These are phyloP conservation scores for Tretioscincus oriximinensis DNA, from an alignment of 2,113 vertebrate genomes.

Conservation along the genomic window DNA sequence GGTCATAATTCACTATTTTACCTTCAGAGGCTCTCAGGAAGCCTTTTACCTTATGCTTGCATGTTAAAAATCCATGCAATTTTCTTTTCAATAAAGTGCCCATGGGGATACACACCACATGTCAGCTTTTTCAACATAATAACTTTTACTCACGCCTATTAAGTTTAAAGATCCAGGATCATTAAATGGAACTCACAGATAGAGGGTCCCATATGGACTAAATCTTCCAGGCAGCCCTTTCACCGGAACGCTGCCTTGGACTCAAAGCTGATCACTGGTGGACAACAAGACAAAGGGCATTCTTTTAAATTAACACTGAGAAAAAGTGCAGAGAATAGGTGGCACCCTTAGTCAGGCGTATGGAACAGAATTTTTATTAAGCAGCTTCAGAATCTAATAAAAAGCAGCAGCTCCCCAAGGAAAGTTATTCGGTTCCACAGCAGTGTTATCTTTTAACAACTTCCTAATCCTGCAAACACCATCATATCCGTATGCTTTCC, in stretches of 20 bases:
- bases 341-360: slow-evolving; percentile 7
- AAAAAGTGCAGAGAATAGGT: neutral
- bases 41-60: neutral
- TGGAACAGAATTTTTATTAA: slow-evolving; percentile 8
- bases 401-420: slow-evolving; percentile 32
- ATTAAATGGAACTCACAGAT: slow-evolving; percentile 51
- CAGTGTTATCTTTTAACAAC: slow-evolving; percentile 62
- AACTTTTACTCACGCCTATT: slow-evolving; percentile 43
- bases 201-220: slow-evolving; percentile 31
- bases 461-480: slow-evolving; percentile 52
- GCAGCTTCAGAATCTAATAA: slow-evolving; percentile 36
- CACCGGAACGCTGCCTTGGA: slow-evolving; percentile 41
- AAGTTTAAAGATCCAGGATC: slow-evolving; percentile 49
- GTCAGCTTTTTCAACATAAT: slow-evolving; percentile 39
- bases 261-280: slow-evolving; percentile 46
- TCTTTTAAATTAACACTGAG: slow-evolving; percentile 37
- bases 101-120: slow-evolving; percentile 22
- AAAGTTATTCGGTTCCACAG: slow-evolving; percentile 53
- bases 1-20: slow-evolving; percentile 17
- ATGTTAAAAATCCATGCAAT: neutral
- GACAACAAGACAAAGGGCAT: slow-evolving; percentile 26
- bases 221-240: slow-evolving; percentile 45
- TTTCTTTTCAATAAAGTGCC: neutral
- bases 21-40: slow-evolving; percentile 21
- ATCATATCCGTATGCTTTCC: slow-evolving; percentile 36